Conservation (phyloP, 2,797 vertebrate genomes). For the Ptychobarbus kaznakovi region DNA sequence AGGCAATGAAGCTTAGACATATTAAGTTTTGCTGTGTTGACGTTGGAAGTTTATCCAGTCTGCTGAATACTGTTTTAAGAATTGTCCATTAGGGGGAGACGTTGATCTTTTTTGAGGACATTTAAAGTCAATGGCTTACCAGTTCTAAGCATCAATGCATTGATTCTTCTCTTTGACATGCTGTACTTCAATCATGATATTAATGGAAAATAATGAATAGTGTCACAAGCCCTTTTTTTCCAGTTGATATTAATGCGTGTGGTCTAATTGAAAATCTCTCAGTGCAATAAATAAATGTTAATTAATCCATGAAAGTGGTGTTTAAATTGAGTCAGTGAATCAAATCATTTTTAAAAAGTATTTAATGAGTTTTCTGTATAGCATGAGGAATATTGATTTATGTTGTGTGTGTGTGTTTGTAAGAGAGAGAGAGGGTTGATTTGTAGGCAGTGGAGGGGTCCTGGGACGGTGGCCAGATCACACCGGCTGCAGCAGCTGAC, state of each 20-base stretch:
- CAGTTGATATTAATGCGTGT: neutral
- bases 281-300: neutral
- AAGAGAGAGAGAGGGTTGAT: neutral
- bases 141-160: neutral
- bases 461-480: slow-evolving; percentile 49
- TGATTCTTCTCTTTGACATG: neutral
- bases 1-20: slow-evolving; percentile 1
- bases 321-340: neutral
- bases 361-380: slow-evolving; percentile 20
- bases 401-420: neutral
- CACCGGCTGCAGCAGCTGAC: slow-evolving; percentile 57
- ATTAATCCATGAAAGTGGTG: neutral
- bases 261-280: neutral
- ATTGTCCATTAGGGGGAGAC: slow-evolving; percentile 42
- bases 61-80: neutral
- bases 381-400: neutral
- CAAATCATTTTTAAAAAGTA: neutral
- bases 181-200: neutral
- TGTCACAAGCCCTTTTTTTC: neutral
- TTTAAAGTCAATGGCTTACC: neutral
- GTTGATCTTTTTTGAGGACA: slow-evolving; percentile 2
- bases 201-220: neutral
- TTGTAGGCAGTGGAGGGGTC: slow-evolving; percentile 41
- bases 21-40: neutral
- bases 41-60: neutral